Conservation (phyloP, 2,113 vertebrate species). For the Megaleporinus macrocephalus region DNA sequence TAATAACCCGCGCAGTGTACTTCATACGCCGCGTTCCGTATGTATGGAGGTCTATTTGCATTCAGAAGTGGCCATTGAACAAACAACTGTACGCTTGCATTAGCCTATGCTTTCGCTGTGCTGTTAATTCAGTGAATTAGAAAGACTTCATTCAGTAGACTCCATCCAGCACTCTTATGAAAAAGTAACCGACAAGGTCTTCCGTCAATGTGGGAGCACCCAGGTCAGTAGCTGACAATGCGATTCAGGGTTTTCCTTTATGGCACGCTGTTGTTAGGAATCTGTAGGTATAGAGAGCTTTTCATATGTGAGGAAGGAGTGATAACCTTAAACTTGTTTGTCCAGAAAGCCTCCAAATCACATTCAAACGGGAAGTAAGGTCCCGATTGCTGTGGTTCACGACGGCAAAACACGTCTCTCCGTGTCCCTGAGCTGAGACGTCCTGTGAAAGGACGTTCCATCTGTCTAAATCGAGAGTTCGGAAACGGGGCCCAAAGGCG, state of each 20-base stretch:
- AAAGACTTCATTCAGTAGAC: constrained; percentile 32
- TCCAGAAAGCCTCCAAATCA: not conserved
- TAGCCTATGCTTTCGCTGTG: constrained; percentile 15
- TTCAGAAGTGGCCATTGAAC: constrained; percentile 32
- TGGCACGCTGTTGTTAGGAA: not conserved
- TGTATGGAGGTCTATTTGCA: not conserved
- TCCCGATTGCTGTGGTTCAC: not conserved
- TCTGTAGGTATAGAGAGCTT: too few species aligned
- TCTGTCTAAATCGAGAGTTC: constrained; percentile 50
- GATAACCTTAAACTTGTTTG: not conserved
- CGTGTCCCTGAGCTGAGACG: too few species aligned
- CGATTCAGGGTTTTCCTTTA: constrained; percentile 25
- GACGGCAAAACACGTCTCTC: not conserved
- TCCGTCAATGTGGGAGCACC: constrained; percentile 20
- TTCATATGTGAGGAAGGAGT: too few species aligned
- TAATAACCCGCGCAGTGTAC: constrained; percentile 20
- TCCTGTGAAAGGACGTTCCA: constrained; percentile 47
- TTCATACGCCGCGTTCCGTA: not conserved
- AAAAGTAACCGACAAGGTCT: constrained; percentile 29
- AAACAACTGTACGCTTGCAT: constrained; percentile 19
- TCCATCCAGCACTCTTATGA: constrained; percentile 11
- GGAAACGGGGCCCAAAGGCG: constrained; percentile 44
- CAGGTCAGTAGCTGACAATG: constrained; percentile 31
- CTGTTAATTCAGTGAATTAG: constrained; percentile 32
- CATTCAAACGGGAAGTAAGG: constrained; percentile 14